Percentiles rank a stretch among this genome's conserved stretches.
Evolutionary conservation across 2,888 invertebrate species (phyloP).

Genomic region (Rotaria magnacalcarata): DNA sequence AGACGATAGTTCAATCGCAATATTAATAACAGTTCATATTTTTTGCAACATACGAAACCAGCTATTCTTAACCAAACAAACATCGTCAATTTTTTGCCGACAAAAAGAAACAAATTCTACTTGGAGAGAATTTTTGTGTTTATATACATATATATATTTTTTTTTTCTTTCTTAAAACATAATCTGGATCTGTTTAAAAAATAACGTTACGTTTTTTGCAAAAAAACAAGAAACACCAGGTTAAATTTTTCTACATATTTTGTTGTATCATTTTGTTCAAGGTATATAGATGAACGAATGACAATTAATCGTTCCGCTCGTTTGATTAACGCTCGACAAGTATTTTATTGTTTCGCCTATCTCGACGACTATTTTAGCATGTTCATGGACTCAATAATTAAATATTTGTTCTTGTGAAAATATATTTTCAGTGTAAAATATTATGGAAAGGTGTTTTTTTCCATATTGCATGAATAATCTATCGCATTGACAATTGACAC

Average conservation of each 20-base stretch:
- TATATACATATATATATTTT: no score
- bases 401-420: not conserved
- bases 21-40: not conserved
- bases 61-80: not conserved
- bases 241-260: not conserved
- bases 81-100: not conserved
- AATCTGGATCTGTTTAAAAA: no score
- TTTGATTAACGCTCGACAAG: not conserved
- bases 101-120: not conserved
- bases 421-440: not conserved
- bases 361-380: not conserved
- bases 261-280: slow-evolving; percentile 4
- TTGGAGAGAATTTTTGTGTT: not conserved
- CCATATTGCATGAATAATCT: not conserved
- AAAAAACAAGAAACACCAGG: no score
- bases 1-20: not conserved
- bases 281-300: not conserved
- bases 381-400: not conserved
- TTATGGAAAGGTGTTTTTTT: not conserved
- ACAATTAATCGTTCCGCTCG: not conserved
- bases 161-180: not conserved
- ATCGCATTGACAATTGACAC: not conserved
- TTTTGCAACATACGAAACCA: not conserved
- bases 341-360: not conserved
- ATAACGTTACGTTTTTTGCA: no score